These are phyloP conservation scores for human DNA, from an alignment of 2,113 vertebrate genomes.

Conservation along the genomic window DNA sequence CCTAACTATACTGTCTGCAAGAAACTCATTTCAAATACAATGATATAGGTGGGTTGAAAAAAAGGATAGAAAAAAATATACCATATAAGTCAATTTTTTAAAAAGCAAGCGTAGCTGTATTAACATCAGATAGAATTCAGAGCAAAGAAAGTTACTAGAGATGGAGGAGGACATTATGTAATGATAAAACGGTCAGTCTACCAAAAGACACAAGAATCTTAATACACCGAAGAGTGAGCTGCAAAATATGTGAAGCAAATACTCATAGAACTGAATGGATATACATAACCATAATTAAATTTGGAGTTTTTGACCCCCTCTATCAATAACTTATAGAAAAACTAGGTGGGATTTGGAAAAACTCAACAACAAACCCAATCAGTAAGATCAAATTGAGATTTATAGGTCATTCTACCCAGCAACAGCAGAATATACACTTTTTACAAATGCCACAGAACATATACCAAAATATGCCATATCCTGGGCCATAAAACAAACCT, in stretches of 20 bases:
- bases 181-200: background rate
- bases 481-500: background rate
- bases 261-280: background rate
- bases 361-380: background rate
- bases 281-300: background rate
- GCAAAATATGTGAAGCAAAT: background rate
- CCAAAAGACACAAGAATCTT: background rate
- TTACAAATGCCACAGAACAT: background rate
- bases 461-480: background rate
- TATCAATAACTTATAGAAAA: background rate
- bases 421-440: background rate
- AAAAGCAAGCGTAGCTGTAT: background rate
- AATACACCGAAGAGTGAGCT: background rate
- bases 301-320: background rate
- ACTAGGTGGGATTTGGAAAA: background rate
- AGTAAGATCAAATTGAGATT: background rate
- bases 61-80: background rate
- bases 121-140: background rate
- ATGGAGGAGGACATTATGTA: background rate
- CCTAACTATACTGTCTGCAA: background rate
- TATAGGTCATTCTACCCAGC: background rate
- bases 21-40: background rate
- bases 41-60: background rate
- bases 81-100: background rate
- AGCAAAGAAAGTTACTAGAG: background rate